Evolutionary conservation across 2,797 vertebrate genomes (phyloP), one percentile per base, ranked within the genome.

Genomic region (Alca torda): DNA sequence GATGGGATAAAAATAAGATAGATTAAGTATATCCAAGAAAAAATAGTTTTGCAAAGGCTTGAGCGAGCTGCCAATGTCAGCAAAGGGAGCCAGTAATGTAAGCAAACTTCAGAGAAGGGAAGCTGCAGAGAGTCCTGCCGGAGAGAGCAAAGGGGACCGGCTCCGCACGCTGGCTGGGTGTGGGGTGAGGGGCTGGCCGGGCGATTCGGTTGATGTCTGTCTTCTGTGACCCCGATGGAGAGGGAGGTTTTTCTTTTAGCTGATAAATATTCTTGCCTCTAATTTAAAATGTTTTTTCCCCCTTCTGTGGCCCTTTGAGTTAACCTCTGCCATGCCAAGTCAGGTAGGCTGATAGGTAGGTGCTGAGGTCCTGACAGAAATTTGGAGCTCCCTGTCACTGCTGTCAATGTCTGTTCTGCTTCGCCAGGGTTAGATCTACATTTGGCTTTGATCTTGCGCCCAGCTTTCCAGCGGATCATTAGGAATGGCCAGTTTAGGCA

Each of bases 11-110:
- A 97, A 98, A 97, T 96, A 95, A 97, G 88, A 93, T 84, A 96
- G 97, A 97, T 97, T 97, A 97, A 96, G 96, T 93, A 94, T 94
- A 97, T 81, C 93, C 95, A 89, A 88, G 96, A 96, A 96, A 98
- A 98, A 97, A 94, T 81, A 94, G 94, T 97, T 97, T 96, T 96
- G 93, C 59, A 88, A 97, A 96, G 76, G 87, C 76, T 88, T 61
- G 89, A 85, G 78, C 64, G 56, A 95, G 97, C 89, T 94, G 86
- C 94, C 86, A 91, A 41, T 48, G 84, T 97, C 97, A 97, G 95
- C 97, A 97, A 93, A 78, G 75, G 73, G 73, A 91, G 85, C 50
- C 81, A 90, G 93, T 87, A 94, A 96, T 93, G 88, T 96, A 84
- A 75, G 93, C 89, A 94, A 54, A 91, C 89, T 90, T 89, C 54